phyloP scores from a whole-genome alignment of 2,797 vertebrate species.

The Pteropus rufus region DNA sequence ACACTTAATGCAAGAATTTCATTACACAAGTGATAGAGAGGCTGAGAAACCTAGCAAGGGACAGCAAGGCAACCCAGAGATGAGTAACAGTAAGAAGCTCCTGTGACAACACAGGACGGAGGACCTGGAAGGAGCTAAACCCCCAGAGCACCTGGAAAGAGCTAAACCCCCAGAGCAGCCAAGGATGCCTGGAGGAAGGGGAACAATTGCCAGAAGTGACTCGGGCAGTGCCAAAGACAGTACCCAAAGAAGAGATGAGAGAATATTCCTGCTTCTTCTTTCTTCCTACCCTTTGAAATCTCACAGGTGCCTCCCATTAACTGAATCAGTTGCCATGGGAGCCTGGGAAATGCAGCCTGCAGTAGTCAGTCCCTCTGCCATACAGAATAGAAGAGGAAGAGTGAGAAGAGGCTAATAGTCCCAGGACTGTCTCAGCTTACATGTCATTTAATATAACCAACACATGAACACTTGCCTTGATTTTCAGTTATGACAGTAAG shows the following conservation, averaged over 20 bases:
- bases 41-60: background rate
- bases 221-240: background rate
- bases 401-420: background rate
- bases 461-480: background rate
- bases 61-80: background rate
- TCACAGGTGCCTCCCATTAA: background rate
- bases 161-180: background rate
- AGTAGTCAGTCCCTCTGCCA: background rate
- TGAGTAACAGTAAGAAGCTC: background rate
- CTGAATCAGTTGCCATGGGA: background rate
- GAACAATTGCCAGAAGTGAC: background rate
- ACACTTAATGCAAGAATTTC: background rate
- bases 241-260: background rate
- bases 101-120: rapidly evolving
- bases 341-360: background rate
- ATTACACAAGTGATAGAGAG: background rate
- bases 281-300: background rate
- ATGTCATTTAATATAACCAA: background rate
- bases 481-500: background rate
- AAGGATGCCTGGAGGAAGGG: background rate
- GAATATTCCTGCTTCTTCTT: background rate
- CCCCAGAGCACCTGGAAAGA: background rate
- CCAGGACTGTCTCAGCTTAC: background rate
- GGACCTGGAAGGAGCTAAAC: background rate
- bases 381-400: background rate